phyloP scores from a whole-genome alignment of 2,888 invertebrate species.

The Meganola albula region DNA sequence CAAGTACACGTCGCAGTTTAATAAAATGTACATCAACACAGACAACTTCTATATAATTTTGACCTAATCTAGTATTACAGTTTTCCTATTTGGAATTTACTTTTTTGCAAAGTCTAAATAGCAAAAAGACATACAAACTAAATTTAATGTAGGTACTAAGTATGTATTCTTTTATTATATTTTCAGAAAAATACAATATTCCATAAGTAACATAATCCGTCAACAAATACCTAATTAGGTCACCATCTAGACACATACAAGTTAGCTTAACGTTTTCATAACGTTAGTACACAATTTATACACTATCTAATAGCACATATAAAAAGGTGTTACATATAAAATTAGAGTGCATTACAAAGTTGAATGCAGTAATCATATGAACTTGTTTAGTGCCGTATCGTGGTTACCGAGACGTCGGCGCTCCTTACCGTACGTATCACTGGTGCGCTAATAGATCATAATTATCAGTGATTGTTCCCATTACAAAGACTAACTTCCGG shows the following conservation, averaged over 20 bases:
- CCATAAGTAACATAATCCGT: slow-evolving; percentile 14
- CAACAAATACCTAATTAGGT: slow-evolving; percentile 13
- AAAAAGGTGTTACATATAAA: slow-evolving; percentile 26
- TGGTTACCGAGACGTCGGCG: slow-evolving; percentile 7
- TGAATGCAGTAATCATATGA: slow-evolving; percentile 18
- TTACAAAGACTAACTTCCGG: no score
- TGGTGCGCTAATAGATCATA: no score
- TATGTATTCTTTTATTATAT: no score
- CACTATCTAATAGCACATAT: slow-evolving; percentile 29
- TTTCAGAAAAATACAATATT: no score
- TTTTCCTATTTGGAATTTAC: slow-evolving; percentile 20
- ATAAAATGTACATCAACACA: slow-evolving; percentile 9
- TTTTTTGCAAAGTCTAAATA: slow-evolving; percentile 24
- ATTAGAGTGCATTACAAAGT: slow-evolving; percentile 23
- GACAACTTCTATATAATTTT: slow-evolving; percentile 6
- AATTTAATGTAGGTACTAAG: no score
- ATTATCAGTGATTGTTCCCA: no score
- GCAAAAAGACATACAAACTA: slow-evolving; percentile 12
- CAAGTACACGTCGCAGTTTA: slow-evolving; percentile 20
- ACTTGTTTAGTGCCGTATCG: slow-evolving; percentile 18
- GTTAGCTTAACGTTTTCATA: slow-evolving; percentile 13
- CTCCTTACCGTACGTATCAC: slow-evolving; percentile 12
- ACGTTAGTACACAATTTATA: slow-evolving; percentile 29
- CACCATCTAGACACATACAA: slow-evolving; percentile 10
- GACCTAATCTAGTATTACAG: background rate